Conservation (phyloP, 2,888 invertebrate genomes). For the Sussaba pulchella region DNA sequence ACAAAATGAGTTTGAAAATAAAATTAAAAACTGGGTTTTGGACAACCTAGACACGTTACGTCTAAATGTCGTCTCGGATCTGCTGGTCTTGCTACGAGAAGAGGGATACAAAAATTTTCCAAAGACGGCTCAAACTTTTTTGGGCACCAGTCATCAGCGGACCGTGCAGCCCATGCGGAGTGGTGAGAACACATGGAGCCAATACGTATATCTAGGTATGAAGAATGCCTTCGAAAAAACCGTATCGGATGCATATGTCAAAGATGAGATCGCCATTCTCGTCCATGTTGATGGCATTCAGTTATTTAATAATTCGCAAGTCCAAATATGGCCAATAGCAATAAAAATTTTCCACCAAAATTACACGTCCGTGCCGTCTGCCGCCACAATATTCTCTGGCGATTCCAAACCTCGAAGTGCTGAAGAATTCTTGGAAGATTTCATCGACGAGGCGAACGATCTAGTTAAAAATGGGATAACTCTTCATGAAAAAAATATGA, state of each 20-base stretch:
- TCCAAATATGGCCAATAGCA: conserved; percentile 63
- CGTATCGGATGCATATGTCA: conserved; percentile 48
- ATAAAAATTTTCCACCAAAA: conserved; percentile 46
- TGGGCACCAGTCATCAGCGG: conserved; percentile 44
- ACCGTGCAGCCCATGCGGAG: conserved; percentile 42
- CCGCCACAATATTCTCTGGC: conserved; percentile 54
- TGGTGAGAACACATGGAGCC: conserved; percentile 12
- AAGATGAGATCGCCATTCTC: conserved; percentile 41
- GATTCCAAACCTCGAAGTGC: conserved; percentile 63
- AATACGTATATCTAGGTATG: conserved; percentile 52
- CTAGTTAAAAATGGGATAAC: conserved; percentile 53
- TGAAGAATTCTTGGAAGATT: conserved; percentile 58
- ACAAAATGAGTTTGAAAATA: too few species aligned
- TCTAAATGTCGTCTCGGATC: conserved; percentile 38
- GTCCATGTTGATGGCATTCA: conserved; percentile 60
- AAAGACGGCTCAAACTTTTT: conserved; percentile 54
- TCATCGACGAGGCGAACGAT: conserved; percentile 41
- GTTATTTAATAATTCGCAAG: conserved; percentile 52
- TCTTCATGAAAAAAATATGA: conserved; percentile 44
- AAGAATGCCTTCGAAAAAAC: conserved; percentile 39
- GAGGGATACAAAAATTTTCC: conserved; percentile 46
- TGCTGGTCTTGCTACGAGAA: conserved; percentile 40
- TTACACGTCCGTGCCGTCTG: conserved; percentile 41
- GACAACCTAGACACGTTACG: conserved; percentile 33
- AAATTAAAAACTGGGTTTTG: conserved; percentile 14